phyloP scores from a whole-genome alignment of 2,888 invertebrate species.

The Eremobia ochroleuca region DNA sequence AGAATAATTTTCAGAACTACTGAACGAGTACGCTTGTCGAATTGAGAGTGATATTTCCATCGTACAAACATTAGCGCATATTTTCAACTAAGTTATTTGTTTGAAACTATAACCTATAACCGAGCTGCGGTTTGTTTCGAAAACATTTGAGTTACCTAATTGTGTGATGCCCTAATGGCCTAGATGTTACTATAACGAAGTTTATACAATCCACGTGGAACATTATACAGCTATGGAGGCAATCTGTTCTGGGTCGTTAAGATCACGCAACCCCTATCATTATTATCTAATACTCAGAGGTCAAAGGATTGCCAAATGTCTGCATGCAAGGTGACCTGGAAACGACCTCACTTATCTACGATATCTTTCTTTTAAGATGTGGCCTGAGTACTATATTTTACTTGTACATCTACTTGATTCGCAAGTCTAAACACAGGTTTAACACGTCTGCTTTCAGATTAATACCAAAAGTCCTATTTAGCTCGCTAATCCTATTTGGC shows the following conservation, averaged over 20 bases:
- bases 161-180: constrained; percentile 33
- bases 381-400: constrained; percentile 30
- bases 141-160: constrained; percentile 36
- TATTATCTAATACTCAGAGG: constrained; percentile 54
- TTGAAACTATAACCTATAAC: constrained; percentile 28
- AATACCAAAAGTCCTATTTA: constrained; percentile 29
- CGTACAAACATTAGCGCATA: constrained; percentile 7
- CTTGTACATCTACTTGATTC: constrained; percentile 41
- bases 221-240: constrained; percentile 18
- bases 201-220: constrained; percentile 36
- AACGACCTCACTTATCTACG: constrained; percentile 60
- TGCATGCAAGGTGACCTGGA: constrained; percentile 68
- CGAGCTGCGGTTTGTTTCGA: constrained; percentile 31
- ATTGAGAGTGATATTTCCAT: constrained; percentile 27
- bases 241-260: constrained; percentile 55
- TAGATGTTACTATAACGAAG: constrained; percentile 36
- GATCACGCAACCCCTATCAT: constrained; percentile 59
- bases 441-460: constrained; percentile 25
- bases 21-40: constrained; percentile 19
- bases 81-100: constrained; percentile 38
- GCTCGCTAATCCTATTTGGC: constrained; percentile 48
- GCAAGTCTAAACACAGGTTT: constrained; percentile 26
- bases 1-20: constrained; percentile 19
- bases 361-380: constrained; percentile 39
- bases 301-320: constrained; percentile 72